Conservation (phyloP, 1,140 invertebrate genomes). For the Micrasema longulum region DNA sequence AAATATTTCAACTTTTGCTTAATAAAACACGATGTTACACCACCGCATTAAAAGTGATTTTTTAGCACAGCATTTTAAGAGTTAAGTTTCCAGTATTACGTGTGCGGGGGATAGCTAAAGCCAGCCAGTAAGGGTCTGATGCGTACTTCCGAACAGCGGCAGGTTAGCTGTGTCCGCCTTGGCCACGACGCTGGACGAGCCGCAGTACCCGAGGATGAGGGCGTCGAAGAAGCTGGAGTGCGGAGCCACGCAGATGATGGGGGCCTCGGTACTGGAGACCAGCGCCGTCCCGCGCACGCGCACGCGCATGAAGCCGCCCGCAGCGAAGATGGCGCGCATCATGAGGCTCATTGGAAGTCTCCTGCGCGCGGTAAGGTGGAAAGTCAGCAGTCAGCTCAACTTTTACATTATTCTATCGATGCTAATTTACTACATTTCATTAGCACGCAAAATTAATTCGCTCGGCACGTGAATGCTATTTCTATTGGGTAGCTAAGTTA, state of each 20-base stretch:
- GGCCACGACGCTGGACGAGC: constrained; percentile 86
- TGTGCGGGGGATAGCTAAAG: neutral
- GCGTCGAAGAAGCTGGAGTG: constrained; percentile 94
- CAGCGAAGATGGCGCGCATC: constrained; percentile 73
- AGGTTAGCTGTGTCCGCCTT: constrained; percentile 83
- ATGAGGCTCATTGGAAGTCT: constrained; percentile 64
- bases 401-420: too few species aligned
- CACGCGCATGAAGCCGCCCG: constrained; percentile 69
- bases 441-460: too few species aligned
- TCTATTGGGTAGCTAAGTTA: too few species aligned
- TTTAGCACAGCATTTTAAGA: neutral
- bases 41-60: neutral
- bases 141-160: constrained; percentile 89
- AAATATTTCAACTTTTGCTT: too few species aligned
- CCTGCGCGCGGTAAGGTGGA: constrained; percentile 55
- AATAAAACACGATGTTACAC: too few species aligned
- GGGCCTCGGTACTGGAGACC: constrained; percentile 71
- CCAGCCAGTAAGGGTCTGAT: neutral
- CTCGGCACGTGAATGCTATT: too few species aligned
- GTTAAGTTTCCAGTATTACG: neutral
- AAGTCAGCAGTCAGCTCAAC: too few species aligned
- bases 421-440: too few species aligned
- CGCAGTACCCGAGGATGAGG: constrained; percentile 77
- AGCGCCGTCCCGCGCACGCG: constrained; percentile 35
- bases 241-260: constrained; percentile 88